Evolutionary conservation across 2,888 invertebrate species (phyloP).

Genomic region (Cheilosia soror): DNA sequence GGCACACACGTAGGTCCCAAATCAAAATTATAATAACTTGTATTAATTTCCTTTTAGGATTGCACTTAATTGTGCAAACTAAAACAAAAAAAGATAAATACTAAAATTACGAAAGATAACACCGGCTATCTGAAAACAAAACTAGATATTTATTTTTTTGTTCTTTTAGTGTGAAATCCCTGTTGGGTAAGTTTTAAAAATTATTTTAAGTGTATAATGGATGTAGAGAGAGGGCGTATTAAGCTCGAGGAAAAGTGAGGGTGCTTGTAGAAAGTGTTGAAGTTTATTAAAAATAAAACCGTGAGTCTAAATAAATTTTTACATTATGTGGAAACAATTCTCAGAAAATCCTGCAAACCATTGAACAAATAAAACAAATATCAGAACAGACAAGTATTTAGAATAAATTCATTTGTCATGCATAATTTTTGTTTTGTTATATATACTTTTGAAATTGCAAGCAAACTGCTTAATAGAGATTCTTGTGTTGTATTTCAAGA

Average conservation of each 20-base stretch:
- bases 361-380: constrained; percentile 1
- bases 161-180: constrained; percentile 65
- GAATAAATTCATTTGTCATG: constrained; percentile 21
- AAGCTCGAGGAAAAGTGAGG: constrained; percentile 37
- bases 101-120: constrained; percentile 16
- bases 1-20: constrained; percentile 88
- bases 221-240: constrained; percentile 46
- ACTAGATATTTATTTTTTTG: constrained; percentile 65
- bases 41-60: constrained; percentile 36
- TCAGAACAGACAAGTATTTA: constrained; percentile 29
- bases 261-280: constrained; percentile 52
- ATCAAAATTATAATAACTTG: constrained; percentile 11
- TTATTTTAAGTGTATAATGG: constrained; percentile 44
- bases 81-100: neutral
- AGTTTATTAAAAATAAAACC: constrained; percentile 41
- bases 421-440: constrained; percentile 7
- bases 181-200: constrained; percentile 66
- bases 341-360: constrained; percentile 14
- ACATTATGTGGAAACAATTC: constrained; percentile 25
- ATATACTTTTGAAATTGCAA: neutral
- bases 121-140: constrained; percentile 50
- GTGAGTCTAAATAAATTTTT: constrained; percentile 48
- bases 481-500: constrained; percentile 82
- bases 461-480: constrained; percentile 17
- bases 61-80: constrained; percentile 43